Conservation (phyloP, 2,888 invertebrate genomes). For the Leptodirus hochenwartii region DNA sequence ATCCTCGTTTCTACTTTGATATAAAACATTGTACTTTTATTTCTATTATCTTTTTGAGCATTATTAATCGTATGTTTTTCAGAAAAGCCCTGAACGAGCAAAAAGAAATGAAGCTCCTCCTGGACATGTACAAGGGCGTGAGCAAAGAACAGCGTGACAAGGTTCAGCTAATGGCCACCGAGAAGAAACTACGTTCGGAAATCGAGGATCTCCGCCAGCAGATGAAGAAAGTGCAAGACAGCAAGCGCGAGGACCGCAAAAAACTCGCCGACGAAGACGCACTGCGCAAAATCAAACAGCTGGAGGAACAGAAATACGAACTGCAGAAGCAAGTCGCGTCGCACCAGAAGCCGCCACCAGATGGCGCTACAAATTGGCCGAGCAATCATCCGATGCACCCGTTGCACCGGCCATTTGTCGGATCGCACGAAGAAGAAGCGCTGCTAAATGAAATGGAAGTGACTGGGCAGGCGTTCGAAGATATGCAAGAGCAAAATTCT, state of each 20-base stretch:
- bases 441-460: constrained; percentile 97
- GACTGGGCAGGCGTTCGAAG: constrained; percentile 97
- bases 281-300: constrained; percentile 76
- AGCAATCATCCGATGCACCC: constrained; percentile 27
- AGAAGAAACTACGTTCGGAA: constrained; percentile 78
- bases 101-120: constrained; percentile 80
- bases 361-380: constrained; percentile 14
- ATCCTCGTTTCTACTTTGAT: background rate
- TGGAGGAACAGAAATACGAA: constrained; percentile 86
- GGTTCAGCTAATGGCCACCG: constrained; percentile 88
- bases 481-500: constrained; percentile 54
- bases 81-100: constrained; percentile 86
- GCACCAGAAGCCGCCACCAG: constrained; percentile 46
- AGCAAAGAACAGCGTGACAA: constrained; percentile 93
- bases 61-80: constrained; percentile 12
- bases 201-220: constrained; percentile 75
- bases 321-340: constrained; percentile 79
- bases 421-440: constrained; percentile 83
- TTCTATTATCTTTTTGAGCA: constrained; percentile 6
- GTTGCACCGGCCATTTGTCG: constrained; percentile 50
- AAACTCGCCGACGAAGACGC: constrained; percentile 92
- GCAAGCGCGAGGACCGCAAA: constrained; percentile 76
- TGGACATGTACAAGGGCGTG: constrained; percentile 96
- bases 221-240: constrained; percentile 77
- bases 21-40: too few relatives aligned